Percentiles rank a stretch among this genome's conserved stretches.
Evolutionary conservation across 2,113 vertebrate genomes (phyloP).

Genomic region (Rhombomys opimus): DNA sequence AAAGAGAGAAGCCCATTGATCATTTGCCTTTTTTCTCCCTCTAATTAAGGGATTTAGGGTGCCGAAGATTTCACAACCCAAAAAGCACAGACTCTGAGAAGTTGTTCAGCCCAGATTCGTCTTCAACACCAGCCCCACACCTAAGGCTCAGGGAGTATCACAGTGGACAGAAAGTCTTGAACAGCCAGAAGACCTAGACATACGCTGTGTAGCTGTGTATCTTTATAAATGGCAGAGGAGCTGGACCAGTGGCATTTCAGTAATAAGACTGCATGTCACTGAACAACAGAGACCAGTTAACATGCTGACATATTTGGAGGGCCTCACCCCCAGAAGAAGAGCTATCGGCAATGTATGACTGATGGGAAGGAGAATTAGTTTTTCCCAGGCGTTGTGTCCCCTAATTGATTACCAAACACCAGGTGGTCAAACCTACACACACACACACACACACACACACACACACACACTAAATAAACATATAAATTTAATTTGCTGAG

Average conservation of each 20-base stretch:
- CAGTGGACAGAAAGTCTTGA: neutral
- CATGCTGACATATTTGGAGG: neutral
- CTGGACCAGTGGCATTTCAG: neutral
- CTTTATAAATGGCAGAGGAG: neutral
- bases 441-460: neutral
- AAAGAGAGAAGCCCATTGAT: slow-evolving; percentile 47
- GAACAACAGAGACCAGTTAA: no score
- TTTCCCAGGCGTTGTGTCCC: neutral
- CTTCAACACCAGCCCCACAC: neutral
- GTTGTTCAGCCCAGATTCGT: neutral
- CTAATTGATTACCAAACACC: neutral
- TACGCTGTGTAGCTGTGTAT: neutral
- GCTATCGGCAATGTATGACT: neutral
- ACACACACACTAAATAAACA: neutral
- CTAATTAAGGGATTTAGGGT: slow-evolving; percentile 70
- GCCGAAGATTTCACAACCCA: slow-evolving; percentile 58
- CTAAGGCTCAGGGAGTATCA: neutral
- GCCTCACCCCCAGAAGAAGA: neutral
- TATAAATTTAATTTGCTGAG: neutral
- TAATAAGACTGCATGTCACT: neutral
- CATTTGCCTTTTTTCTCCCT: slow-evolving; percentile 55
- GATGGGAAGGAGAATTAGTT: neutral
- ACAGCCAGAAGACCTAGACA: neutral
- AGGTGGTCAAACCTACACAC: neutral
- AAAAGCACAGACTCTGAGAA: neutral